Base-by-base conservation (phyloP, 1,140 invertebrate genomes). In the Bombus sibiricus region DNA sequence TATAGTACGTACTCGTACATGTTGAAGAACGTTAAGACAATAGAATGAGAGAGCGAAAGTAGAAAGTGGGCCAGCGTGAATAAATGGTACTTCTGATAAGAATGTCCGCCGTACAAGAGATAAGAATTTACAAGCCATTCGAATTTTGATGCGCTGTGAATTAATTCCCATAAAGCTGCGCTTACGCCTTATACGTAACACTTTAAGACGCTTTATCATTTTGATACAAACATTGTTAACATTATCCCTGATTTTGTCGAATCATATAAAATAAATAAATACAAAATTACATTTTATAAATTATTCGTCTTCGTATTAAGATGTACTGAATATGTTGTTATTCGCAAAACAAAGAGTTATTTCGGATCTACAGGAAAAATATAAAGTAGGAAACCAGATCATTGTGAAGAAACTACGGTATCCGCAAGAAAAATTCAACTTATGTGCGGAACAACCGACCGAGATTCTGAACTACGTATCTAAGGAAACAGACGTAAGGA, bases 41-140 rank as follows among this genome's bases (percentile, higher is more conserved):
- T 53, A 37, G 59, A n/a, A 85, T 34, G 32, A 32, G 71, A 74
- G 37, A n/a, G 34, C 28, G 43, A 68, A 71, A 57, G 71, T 79
- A 68, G 83, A 47, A 85, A 85, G 43, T 85, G 59, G 78, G 84
- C 71, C 84, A 85, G 62, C 57, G 37, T 75, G 84, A 85, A 85
- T 75, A 75, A 85, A 85, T 85, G 69, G 79, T 59, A 69, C 59
- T 47, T 73, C 71, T 75, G 84, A 85, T 85, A 85, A 85, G 84
- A 81, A 75, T 62, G 57, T 64, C 53, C 34, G 34, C 34, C 57
- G 41, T 39, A 43, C n/a, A 39, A 68, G 34, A 15, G 83, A 85
- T 85, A 85, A 85, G 83, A 85, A 80, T 72, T 80, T 85, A 72
- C 83, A 85, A 76, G 32, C 32, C 77, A 76, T 73, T 84, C n/a